Conservation (phyloP, 2,797 vertebrate genomes). For the Siniperca undulata region DNA sequence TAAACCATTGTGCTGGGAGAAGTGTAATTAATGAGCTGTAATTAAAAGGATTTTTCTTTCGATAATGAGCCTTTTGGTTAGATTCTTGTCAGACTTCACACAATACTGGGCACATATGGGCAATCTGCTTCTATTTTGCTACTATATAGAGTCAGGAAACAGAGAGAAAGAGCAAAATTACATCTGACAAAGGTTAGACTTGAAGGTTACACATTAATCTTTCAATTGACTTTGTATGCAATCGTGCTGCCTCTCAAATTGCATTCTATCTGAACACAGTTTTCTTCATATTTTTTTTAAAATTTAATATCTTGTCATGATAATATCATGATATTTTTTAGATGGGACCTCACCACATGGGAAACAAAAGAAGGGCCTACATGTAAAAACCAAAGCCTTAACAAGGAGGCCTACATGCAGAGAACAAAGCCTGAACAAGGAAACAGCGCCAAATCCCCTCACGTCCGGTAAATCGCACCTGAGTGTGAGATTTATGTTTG, state of each 20-base stretch:
- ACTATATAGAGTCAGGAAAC: background rate
- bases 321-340: background rate
- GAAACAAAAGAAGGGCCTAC: too few species aligned
- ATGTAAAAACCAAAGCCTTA: too few species aligned
- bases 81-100: constrained; percentile 10
- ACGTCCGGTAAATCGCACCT: too few species aligned
- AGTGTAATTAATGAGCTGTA: constrained; percentile 45
- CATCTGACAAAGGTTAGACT: background rate
- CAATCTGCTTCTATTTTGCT: background rate
- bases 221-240: too few species aligned
- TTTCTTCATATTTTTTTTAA: background rate
- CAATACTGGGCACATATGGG: background rate
- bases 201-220: background rate
- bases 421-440: too few species aligned
- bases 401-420: too few species aligned
- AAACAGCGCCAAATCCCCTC: too few species aligned
- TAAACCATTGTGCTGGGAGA: constrained; percentile 19
- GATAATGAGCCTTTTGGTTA: constrained; percentile 26
- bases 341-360: too few species aligned
- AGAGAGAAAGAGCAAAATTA: background rate
- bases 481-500: too few species aligned
- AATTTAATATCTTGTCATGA: background rate
- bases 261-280: background rate
- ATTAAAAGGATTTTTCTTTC: constrained; percentile 34
- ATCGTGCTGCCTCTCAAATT: background rate